phyloP scores from a whole-genome alignment of 2,113 vertebrate genomes.

The Pandion haliaetus region DNA sequence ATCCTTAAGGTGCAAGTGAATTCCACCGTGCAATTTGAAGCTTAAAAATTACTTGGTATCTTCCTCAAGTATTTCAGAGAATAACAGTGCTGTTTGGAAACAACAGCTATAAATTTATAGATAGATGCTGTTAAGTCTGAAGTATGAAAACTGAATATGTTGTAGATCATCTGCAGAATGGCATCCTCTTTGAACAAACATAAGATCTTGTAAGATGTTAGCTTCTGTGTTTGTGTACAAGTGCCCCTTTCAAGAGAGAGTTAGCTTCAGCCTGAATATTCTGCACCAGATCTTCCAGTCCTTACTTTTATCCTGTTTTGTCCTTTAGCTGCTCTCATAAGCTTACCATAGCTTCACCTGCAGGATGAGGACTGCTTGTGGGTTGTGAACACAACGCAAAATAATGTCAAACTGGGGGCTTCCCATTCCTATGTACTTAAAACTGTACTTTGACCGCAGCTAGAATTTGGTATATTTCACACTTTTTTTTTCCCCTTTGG shows the following conservation, averaged over 20 bases:
- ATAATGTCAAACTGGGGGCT: not conserved
- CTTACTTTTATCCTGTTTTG: not conserved
- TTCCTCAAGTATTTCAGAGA: not conserved
- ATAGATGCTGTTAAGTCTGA: not conserved
- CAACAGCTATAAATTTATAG: not conserved
- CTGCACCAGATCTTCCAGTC: not conserved
- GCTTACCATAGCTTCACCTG: not conserved
- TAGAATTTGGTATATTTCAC: not conserved
- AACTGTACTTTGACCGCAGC: not conserved
- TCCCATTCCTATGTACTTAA: not conserved
- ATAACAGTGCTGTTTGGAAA: not conserved
- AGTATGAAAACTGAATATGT: not conserved
- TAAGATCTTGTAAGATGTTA: not conserved
- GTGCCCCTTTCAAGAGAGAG: not conserved
- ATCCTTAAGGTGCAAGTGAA: not conserved
- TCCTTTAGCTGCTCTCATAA: not conserved
- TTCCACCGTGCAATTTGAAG: not conserved
- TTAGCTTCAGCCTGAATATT: not conserved
- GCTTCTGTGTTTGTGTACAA: not conserved
- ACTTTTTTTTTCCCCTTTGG: not conserved
- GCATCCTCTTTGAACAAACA: not conserved
- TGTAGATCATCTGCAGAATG: not conserved
- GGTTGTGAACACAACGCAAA: not conserved
- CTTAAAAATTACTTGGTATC: not conserved
- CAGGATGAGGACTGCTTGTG: not conserved